A percentile compares a stretch with the other conserved stretches of the same genome.
Conservation (phyloP, 2,113 vertebrate genomes). For the Halichoerus grypus region DNA sequence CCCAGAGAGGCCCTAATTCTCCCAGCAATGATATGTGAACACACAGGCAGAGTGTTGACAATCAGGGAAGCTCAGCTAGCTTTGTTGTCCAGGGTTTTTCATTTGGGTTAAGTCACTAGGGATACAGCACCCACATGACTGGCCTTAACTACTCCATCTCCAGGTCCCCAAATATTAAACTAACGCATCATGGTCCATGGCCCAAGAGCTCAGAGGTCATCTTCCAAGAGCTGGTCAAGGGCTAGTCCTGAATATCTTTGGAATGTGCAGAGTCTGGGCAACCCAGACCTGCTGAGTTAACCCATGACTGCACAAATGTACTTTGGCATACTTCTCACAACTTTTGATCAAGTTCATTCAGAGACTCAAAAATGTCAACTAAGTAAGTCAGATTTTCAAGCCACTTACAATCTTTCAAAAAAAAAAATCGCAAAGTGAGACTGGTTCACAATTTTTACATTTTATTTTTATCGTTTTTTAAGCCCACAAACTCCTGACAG, state of each 20-base stretch:
- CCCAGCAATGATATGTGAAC: background rate
- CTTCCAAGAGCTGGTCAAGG: background rate
- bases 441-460: background rate
- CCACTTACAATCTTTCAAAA: background rate
- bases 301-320: background rate
- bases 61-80: background rate
- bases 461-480: slow-evolving; percentile 5
- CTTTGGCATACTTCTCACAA: background rate
- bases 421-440: background rate
- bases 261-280: background rate
- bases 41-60: background rate
- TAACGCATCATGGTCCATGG: background rate
- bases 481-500: background rate
- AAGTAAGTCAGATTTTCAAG: background rate
- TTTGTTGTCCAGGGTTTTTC: background rate
- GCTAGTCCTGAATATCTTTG: background rate
- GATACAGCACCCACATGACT: background rate
- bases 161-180: background rate
- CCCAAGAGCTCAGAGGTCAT: background rate
- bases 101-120: background rate
- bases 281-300: background rate
- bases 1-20: background rate
- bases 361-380: background rate
- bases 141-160: background rate
- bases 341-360: background rate